phyloP scores from a whole-genome alignment of 2,113 vertebrate species.

The Urocitellus parryii region DNA sequence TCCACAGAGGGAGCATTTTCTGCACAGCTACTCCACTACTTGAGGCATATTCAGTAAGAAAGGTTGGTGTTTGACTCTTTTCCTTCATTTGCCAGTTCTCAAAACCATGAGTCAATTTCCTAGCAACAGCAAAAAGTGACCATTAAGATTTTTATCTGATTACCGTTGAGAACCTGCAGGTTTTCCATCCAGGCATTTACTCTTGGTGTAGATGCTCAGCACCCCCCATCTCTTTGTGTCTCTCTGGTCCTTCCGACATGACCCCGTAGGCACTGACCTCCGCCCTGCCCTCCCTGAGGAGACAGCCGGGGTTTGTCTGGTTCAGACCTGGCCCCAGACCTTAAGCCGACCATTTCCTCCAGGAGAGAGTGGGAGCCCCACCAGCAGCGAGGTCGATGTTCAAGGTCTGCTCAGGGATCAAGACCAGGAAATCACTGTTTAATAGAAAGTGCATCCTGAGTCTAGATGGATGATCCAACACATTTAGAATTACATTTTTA shows the following conservation, averaged over 20 bases:
- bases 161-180: fast-evolving
- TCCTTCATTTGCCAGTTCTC: too few species aligned
- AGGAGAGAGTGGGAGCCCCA: fast-evolving
- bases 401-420: too few species aligned
- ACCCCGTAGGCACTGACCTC: background rate
- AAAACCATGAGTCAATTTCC: background rate
- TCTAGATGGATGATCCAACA: background rate
- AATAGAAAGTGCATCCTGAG: background rate
- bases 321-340: background rate
- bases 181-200: fast-evolving
- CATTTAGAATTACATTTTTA: background rate
- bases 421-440: background rate
- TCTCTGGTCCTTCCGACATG: background rate
- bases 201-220: fast-evolving
- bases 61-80: too few species aligned
- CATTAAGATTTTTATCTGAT: background rate
- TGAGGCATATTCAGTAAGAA: too few species aligned
- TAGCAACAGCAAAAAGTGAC: background rate
- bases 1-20: fast-evolving
- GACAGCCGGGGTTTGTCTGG: fast-evolving
- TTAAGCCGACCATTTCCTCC: background rate
- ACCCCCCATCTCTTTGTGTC: fast-evolving
- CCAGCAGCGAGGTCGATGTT: fast-evolving
- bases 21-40: too few species aligned
- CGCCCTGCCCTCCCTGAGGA: background rate